Conservation (phyloP, 2,797 vertebrate genomes). For the Oceanodroma leucorhoa region DNA sequence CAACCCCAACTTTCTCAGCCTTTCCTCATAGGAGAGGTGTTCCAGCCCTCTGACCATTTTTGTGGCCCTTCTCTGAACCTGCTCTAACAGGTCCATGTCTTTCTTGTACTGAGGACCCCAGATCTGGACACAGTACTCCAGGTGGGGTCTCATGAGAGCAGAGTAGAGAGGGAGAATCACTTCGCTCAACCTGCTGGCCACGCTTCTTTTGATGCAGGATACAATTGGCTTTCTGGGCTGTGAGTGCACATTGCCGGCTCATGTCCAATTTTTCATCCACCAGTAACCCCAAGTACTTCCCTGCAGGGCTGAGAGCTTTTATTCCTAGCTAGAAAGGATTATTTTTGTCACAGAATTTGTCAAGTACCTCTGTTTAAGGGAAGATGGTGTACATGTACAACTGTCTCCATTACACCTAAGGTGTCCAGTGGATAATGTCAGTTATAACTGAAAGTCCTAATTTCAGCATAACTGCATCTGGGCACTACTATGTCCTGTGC, state of each 20-base stretch:
- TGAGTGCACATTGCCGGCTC: background rate
- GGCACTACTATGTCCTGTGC: background rate
- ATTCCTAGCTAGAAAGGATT: background rate
- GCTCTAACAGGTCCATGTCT: fast-evolving
- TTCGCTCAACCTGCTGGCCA: fast-evolving
- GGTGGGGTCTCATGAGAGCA: background rate
- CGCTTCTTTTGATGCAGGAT: background rate
- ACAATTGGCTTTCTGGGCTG: background rate
- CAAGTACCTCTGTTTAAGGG: background rate
- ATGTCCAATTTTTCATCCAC: background rate
- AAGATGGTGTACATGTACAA: background rate
- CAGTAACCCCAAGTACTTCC: background rate
- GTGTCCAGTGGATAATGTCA: background rate
- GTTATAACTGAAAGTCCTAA: background rate
- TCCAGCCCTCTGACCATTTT: background rate
- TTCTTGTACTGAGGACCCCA: background rate
- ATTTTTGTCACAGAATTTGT: background rate
- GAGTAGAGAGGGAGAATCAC: background rate
- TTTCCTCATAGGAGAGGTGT: background rate
- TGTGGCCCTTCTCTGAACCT: background rate
- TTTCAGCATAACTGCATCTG: background rate
- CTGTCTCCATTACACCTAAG: background rate
- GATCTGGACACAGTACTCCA: background rate
- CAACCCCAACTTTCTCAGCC: fast-evolving
- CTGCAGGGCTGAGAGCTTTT: background rate